These are phyloP conservation scores for Nothocercus nigrocapillus DNA, from an alignment of 2,113 vertebrate species.

Conservation along the genomic window DNA sequence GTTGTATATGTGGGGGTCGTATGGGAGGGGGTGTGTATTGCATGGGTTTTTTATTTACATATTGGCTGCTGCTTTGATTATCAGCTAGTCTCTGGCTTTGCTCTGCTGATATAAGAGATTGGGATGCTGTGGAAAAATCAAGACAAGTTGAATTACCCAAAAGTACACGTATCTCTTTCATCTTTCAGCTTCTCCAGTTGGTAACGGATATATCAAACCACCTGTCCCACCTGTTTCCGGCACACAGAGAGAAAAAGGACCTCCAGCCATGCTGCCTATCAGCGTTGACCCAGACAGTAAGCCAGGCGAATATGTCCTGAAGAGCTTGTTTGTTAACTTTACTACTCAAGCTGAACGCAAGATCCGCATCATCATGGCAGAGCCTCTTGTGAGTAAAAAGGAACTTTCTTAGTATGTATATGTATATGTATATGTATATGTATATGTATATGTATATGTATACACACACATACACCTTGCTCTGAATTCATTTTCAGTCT, in stretches of 20 bases:
- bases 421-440: no score
- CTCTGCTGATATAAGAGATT: neutral
- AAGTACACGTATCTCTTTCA: constrained; percentile 12
- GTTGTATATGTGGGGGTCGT: no score
- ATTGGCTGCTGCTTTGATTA: neutral
- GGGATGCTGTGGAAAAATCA: neutral
- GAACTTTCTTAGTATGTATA: neutral
- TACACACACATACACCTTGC: neutral
- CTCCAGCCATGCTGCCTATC: constrained; percentile 91
- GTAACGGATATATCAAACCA: constrained; percentile 95
- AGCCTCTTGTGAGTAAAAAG: constrained; percentile 90
- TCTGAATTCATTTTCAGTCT: neutral
- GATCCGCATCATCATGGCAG: constrained; percentile 97
- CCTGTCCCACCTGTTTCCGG: constrained; percentile 87
- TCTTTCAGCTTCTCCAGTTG: constrained; percentile 90
- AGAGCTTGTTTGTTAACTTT: constrained; percentile 96
- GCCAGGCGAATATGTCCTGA: constrained; percentile 95
- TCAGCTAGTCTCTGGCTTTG: neutral
- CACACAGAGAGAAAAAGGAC: constrained; percentile 89
- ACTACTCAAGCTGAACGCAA: constrained; percentile 93
- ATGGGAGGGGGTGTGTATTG: no score
- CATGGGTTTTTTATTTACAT: neutral
- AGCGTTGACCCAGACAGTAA: constrained; percentile 94
- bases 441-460: no score
- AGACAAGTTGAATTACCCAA: neutral